Evolutionary conservation across 2,888 invertebrate genomes (phyloP).

Genomic region (Hypsopygia costalis): DNA sequence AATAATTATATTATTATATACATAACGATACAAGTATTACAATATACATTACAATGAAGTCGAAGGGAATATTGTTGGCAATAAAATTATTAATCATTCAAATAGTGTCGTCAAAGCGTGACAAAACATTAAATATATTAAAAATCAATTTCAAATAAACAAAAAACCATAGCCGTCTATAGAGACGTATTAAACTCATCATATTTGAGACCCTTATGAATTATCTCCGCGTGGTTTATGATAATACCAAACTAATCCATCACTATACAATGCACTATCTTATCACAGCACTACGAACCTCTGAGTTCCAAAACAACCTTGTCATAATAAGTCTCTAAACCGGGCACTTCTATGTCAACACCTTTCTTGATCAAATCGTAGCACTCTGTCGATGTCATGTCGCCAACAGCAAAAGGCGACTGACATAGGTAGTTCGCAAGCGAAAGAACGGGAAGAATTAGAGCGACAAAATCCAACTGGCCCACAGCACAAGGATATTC

Average conservation of each 20-base stretch:
- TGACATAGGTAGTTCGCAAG: constrained; percentile 36
- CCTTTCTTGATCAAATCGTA: constrained; percentile 75
- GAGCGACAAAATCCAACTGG: constrained; percentile 74
- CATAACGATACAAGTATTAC: too few species aligned
- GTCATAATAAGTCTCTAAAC: constrained; percentile 79
- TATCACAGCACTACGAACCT: constrained; percentile 63
- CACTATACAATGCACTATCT: constrained; percentile 19
- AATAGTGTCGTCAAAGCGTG: too few species aligned
- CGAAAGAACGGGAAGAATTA: constrained; percentile 68
- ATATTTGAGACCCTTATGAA: too few species aligned
- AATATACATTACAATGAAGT: too few species aligned
- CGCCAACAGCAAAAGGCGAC: constrained; percentile 49
- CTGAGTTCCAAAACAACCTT: constrained; percentile 79
- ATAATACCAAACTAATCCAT: background rate
- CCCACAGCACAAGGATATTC: constrained; percentile 69
- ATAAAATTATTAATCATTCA: too few species aligned
- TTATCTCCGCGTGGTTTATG: too few species aligned
- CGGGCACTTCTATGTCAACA: constrained; percentile 73
- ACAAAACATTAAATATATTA: too few species aligned
- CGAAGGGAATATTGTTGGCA: too few species aligned
- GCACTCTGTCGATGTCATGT: constrained; percentile 75
- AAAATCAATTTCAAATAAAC: too few species aligned
- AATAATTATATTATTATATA: too few species aligned
- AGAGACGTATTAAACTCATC: too few species aligned
- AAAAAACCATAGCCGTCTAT: too few species aligned